Evolutionary conservation across 2,113 vertebrate species (phyloP), one percentile per base, ranked within the genome.

Genomic region (Cavia porcellus): DNA sequence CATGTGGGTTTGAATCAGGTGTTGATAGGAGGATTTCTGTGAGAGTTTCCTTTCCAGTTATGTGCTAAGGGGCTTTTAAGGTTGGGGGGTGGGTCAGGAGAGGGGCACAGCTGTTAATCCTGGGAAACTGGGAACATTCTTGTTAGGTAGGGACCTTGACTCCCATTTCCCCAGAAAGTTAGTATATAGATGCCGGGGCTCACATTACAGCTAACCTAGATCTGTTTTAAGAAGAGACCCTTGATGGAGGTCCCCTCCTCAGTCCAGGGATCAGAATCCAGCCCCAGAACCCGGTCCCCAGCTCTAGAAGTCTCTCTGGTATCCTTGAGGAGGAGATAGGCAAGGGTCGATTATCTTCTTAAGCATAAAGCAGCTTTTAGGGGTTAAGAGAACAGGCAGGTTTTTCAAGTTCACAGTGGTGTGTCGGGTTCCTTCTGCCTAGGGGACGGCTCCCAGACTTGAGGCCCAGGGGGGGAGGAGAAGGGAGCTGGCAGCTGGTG

Each of bases 381-480:
- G 86, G 55, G 92, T 97, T 96, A 98, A 97, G 98, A 97, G 97
- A 97, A 97, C 95, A 35, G 96, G 97, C 98, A 98, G 97, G 98
- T 98, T 98, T 98, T 98, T 98, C 98, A 97, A 86, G 97, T 98
- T 97, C 87, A 88, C 32, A 52, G 95, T 97, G 52, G 86, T 94
- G 80, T 87, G 93, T 96, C 47, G 14, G 20, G 94, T 97, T 96
- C 80, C 89, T 94, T 93, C 80, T 95, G 93, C 66, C 72, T 92
- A 85, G 87, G 80, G 94, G 89, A 96, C 81, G 95, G 81, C 81
- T 97, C 81, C 81, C 72, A 94, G 82, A 96, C 66, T 82, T 92
- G 81, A 87, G 86, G 94, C 92, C 95, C 22, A 47, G 86, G 93
- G 25, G 0, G 7, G 82, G 87, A 64, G 70, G 72, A 77, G 74